Evolutionary conservation across 1,140 invertebrate species (phyloP), one percentile per base, ranked within the genome.

Genomic region (Heliconius nattereri): DNA sequence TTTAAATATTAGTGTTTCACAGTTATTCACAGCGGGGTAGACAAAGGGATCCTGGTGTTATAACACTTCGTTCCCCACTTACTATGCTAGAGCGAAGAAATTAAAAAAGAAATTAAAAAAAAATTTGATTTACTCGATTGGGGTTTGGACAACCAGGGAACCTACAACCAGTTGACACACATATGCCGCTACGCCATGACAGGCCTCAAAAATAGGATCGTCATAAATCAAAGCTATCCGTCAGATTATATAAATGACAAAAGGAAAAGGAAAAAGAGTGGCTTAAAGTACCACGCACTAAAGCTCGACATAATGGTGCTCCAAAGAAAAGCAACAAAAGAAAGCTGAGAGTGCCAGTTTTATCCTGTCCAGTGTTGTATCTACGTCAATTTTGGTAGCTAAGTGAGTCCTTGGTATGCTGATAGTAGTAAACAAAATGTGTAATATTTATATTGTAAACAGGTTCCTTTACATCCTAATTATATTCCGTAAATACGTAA

Each of bases 341-440:
- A 75, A 78, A 73, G 37, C 71, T 70, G 35, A 54, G 75, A 72
- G 73, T 73, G 72, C 54, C 73, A 52, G 40, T 52, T 75, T 81
- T 81, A 81, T 78, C 77, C 77, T 78, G 73, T 81, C 60, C 76
- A 73, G 5, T 60, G 40, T 72, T 37, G 9, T 77, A 82, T 82
- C 75, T 79, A 16, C 37, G 78, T 70, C 81, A 81, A 81, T 74
- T 70, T 26, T 72, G 35, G 71, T 37, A 66, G 71, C 35, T 19
- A 72, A 72, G 13, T 71, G 70, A 20, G 32, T 20, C 71, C 71
- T 9, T 71, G 19, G 16, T 7, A 37, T 37, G 37, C 60, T 37
- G n/a, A 49, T 35, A 35, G 2, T 11, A 20, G 29, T 54, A 37
- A 73, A 71, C 23, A 60, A 57, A 54, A 73, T n/a, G 73, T 20